Evolutionary conservation across 1,140 invertebrate genomes (phyloP), one percentile per base, ranked within the genome.

Genomic region (Ephestia elutella): DNA sequence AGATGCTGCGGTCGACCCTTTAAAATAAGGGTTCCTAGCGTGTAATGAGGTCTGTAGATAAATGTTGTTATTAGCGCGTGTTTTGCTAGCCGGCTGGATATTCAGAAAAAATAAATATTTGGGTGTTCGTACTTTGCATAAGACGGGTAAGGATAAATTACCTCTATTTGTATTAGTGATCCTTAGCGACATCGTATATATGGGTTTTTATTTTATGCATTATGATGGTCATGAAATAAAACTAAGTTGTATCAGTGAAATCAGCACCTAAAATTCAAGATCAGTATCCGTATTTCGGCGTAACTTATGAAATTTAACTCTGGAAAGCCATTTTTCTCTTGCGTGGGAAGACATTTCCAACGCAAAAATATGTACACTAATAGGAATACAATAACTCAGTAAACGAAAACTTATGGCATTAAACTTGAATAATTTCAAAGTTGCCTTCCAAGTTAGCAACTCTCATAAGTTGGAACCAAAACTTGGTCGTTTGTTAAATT

Each of bases 401-500:
- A 25, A 25, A 25, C 21, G 21, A 25, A 25, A 25, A 25, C 21
- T 44, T 44, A 44, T 17, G 10, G 38, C 38, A 17, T 44, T 17
- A 15, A 5, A 15, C 38, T n/a, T 7, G 15, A 44, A 44, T 44
- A 44, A 44, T 15, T 44, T 44, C 38, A 44, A 44, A 44, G 32
- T 35, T 35, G 32, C 32, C 13, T 35, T n/a, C 13, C 32, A 13
- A 44, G 30, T 32, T 32, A 32, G 30, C 10, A 44, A 44, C 38
- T 44, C 38, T 15, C 38, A 15, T 15, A 44, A 44, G 38, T 44
- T 44, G 38, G 15, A 44, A 44, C 38, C 38, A 15, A 35, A 44
- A 44, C 38, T 44, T 44, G 38, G 13, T 44, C 38, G 38, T 44
- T 44, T 44, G 38, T 44, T 44, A 15, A 44, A 44, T 44, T 44